Conservation (phyloP, 2,113 vertebrate species). For the Callionymus lyra region DNA sequence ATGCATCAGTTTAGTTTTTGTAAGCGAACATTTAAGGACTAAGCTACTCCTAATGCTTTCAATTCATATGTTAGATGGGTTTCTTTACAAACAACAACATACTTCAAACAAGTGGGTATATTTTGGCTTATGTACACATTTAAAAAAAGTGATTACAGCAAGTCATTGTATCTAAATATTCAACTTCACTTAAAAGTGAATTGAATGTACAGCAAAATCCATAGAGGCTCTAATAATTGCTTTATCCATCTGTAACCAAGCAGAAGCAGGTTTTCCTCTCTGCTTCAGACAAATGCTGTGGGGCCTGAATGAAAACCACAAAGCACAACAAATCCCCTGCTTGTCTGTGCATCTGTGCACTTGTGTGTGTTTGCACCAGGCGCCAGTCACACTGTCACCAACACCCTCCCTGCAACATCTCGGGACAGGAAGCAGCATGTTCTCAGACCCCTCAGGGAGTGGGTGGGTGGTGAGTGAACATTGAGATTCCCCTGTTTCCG, state of each 20-base stretch:
- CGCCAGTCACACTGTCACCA: slow-evolving; percentile 55
- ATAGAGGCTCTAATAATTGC: too few relatives aligned
- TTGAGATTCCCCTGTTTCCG: slow-evolving; percentile 27
- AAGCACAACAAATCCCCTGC: slow-evolving; percentile 44
- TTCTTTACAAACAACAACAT: too few relatives aligned
- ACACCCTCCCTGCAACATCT: slow-evolving; percentile 30
- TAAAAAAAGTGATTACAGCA: too few relatives aligned
- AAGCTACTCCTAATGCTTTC: too few relatives aligned
- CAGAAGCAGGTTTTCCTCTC: slow-evolving; percentile 3
- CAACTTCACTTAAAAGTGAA: too few relatives aligned
- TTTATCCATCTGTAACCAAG: slow-evolving; percentile 12
- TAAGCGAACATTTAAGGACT: too few relatives aligned
- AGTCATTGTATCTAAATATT: too few relatives aligned
- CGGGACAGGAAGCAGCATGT: slow-evolving; percentile 59
- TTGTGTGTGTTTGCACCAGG: slow-evolving; percentile 19
- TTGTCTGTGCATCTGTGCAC: slow-evolving; percentile 7
- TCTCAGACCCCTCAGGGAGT: slow-evolving; percentile 34
- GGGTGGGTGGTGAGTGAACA: slow-evolving; percentile 10
- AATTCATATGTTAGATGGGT: too few relatives aligned
- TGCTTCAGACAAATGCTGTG: slow-evolving; percentile 22
- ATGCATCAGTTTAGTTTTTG: too few relatives aligned
- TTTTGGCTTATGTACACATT: too few relatives aligned
- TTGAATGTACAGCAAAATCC: too few relatives aligned
- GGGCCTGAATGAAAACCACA: slow-evolving; percentile 39
- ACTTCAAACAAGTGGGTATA: too few relatives aligned